Evolutionary conservation across 2,113 vertebrate genomes (phyloP).

Genomic region (Hypocryptadius cinnamomeus): DNA sequence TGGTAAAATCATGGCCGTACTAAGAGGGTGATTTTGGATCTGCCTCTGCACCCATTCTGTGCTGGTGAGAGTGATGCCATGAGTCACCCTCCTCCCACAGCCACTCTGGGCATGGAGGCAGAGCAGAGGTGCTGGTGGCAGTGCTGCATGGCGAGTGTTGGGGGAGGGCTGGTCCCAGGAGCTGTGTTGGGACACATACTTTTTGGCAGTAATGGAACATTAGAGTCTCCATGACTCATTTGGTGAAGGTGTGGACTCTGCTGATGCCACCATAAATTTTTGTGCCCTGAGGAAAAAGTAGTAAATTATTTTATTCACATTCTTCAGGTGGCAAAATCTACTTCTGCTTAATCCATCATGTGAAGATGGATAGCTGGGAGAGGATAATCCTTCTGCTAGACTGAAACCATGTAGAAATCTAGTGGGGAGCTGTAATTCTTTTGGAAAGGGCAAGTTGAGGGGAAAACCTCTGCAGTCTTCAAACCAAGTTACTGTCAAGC

Average conservation of each 20-base stretch:
- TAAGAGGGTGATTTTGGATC: background rate
- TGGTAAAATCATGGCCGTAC: background rate
- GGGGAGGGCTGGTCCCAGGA: background rate
- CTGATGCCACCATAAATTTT: background rate
- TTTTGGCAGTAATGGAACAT: background rate
- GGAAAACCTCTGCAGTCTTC: background rate
- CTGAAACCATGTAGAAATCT: background rate
- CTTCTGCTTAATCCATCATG: background rate
- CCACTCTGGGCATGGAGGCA: fast-evolving
- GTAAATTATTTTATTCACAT: background rate
- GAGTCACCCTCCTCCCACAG: background rate
- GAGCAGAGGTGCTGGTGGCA: background rate
- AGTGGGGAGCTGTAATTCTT: background rate
- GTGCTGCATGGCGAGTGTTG: fast-evolving
- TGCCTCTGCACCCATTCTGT: background rate
- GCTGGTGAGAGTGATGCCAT: background rate
- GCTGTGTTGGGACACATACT: fast-evolving
- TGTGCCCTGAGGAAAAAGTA: background rate
- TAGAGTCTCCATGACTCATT: background rate
- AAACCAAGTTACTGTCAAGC: background rate
- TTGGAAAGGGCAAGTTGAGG: background rate
- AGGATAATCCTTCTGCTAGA: background rate
- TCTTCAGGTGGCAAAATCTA: background rate
- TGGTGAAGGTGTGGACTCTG: background rate
- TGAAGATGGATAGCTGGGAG: background rate